Conservation (phyloP, 2,888 invertebrate species). For the Ferrisia virgata region DNA sequence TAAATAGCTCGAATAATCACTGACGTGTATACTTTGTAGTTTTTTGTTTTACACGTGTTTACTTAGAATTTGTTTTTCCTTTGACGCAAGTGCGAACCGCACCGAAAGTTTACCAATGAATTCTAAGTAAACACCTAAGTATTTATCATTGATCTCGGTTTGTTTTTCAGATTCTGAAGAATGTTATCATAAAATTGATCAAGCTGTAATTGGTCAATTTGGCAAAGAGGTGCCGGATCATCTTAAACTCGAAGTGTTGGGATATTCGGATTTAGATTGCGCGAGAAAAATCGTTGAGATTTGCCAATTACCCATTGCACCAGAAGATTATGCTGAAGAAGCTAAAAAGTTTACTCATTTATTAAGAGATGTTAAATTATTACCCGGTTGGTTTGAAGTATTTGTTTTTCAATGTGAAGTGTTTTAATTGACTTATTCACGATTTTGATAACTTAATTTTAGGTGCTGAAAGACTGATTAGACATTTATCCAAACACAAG, state of each 20-base stretch:
- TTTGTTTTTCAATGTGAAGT: not conserved
- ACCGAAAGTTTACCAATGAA: too few relatives aligned
- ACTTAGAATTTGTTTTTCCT: not conserved
- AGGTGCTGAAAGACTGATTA: conserved; percentile 78
- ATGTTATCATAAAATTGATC: conserved; percentile 72
- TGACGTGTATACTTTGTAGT: not conserved
- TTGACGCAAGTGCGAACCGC: too few relatives aligned
- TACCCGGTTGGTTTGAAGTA: conserved; percentile 63
- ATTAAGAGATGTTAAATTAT: conserved; percentile 62
- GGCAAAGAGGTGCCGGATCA: conserved; percentile 76
- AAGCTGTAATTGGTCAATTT: conserved; percentile 66
- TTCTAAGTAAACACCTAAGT: too few relatives aligned
- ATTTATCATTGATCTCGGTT: not conserved
- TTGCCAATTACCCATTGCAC: conserved; percentile 65
- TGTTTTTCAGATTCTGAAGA: conserved; percentile 70
- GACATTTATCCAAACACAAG: conserved; percentile 69
- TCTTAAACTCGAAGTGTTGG: conserved; percentile 73
- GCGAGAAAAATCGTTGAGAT: conserved; percentile 67
- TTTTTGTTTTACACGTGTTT: not conserved
- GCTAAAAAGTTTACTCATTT: conserved; percentile 62
- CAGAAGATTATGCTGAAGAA: conserved; percentile 64
- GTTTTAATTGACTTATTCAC: not conserved
- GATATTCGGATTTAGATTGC: conserved; percentile 68
- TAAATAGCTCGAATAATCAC: conserved; percentile 52
- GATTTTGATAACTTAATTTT: conserved; percentile 51